Conservation (phyloP, 2,113 vertebrate genomes). For the Hassar affinis region DNA sequence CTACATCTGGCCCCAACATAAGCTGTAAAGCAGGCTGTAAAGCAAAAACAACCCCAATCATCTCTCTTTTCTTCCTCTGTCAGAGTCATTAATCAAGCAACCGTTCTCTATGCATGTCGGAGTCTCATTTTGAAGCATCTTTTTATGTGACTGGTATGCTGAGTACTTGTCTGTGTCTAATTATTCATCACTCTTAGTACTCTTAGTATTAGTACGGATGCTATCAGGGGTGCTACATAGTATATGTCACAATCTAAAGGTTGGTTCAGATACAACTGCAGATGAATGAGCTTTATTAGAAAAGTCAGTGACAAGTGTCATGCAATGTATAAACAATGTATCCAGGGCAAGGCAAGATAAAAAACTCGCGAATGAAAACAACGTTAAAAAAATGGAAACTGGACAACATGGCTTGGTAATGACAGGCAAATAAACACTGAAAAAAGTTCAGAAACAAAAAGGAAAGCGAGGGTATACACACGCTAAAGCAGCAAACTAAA, state of each 20-base stretch:
- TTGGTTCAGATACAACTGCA: no score
- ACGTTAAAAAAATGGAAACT: no score
- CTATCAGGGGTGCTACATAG: conserved; percentile 38
- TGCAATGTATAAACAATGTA: no score
- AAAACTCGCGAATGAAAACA: no score
- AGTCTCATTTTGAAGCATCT: conserved; percentile 31
- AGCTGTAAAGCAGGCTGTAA: conserved; percentile 16
- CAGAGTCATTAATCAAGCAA: conserved; percentile 38
- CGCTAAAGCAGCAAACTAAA: no score
- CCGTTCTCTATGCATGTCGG: conserved; percentile 21
- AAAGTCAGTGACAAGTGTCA: no score
- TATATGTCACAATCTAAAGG: not conserved
- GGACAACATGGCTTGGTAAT: no score
- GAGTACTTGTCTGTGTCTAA: conserved; percentile 45
- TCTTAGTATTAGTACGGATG: conserved; percentile 45
- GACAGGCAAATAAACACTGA: no score
- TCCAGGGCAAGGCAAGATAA: no score
- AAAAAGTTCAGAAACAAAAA: no score
- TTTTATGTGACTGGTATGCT: conserved; percentile 40
- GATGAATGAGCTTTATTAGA: no score
- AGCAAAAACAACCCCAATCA: conserved; percentile 32
- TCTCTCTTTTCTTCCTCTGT: not conserved
- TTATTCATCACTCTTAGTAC: conserved; percentile 46
- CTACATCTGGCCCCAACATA: not conserved
- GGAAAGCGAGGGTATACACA: no score